These are phyloP conservation scores for Naso thynnoides DNA, from an alignment of 2,797 vertebrate genomes.

Conservation along the genomic window DNA sequence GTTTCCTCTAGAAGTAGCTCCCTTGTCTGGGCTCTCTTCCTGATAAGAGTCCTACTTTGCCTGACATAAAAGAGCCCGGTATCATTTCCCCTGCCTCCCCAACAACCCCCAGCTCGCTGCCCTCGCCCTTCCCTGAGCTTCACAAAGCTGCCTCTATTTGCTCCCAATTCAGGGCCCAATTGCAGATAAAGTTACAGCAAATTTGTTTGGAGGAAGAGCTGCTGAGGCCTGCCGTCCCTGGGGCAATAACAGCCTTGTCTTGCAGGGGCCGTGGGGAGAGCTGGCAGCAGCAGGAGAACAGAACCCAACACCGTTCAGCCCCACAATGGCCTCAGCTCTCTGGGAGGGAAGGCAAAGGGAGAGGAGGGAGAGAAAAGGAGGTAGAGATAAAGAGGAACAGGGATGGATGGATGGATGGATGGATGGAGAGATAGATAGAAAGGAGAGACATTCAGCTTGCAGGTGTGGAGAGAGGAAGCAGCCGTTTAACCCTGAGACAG, in stretches of 20 bases:
- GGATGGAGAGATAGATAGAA: constrained; percentile 62
- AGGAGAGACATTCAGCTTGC: constrained; percentile 85
- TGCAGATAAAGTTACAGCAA: constrained; percentile 99
- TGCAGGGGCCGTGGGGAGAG: constrained; percentile 82
- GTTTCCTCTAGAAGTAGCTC: constrained; percentile 88
- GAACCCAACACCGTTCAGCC: constrained; percentile 89
- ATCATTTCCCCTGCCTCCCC: constrained; percentile 87
- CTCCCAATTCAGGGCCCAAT: constrained; percentile 92
- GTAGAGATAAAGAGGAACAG: constrained; percentile 80
- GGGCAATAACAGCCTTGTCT: constrained; percentile 94
- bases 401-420: constrained; percentile 66
- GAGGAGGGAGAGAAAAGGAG: constrained; percentile 35
- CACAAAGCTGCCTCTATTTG: constrained; percentile 96
- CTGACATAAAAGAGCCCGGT: constrained; percentile 91
- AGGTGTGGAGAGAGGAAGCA: constrained; percentile 90
- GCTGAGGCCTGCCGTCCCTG: constrained; percentile 92
- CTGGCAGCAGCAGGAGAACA: constrained; percentile 81
- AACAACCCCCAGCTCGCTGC: constrained; percentile 84
- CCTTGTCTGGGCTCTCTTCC: constrained; percentile 88
- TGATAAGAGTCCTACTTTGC: constrained; percentile 89
- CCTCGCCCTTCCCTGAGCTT: constrained; percentile 84
- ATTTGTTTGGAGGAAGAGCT: constrained; percentile 99
- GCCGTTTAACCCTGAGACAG: constrained; percentile 83
- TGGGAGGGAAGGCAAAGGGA: constrained; percentile 50
- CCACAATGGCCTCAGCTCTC: constrained; percentile 91